Base-by-base conservation (phyloP, 2,797 vertebrate species). In the Dicrostonyx torquatus region DNA sequence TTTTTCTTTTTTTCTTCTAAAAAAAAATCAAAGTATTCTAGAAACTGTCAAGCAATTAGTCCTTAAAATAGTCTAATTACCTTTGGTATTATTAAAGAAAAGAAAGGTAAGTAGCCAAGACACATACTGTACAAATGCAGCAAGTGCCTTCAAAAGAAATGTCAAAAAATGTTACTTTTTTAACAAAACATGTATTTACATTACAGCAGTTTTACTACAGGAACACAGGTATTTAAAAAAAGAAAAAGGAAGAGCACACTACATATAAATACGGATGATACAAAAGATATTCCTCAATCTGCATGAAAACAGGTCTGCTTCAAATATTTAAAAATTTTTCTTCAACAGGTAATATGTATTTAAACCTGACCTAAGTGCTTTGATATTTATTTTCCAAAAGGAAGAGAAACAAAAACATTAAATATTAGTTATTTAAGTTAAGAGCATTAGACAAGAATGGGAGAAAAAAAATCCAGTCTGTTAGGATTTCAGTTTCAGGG, bases 141-240 rank as follows among this genome's bases (percentile, higher is more conserved):
- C 97, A 97, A 98, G 95, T 98, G 98, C 97, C 96, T 98, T 97
- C 95, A 96, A 96, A 97, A 98, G 96, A 98, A 98, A 96, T 96
- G 96, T 97, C 96, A 95, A 92, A 1, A 93, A 97, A 97, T 96
- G 95, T 98, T 96, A 96, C 97, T 95, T 97, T 97, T 53, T 97
- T 97, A 98, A 97, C 97, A 98, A 98, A 98, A 98, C 94, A 98
- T 96, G 96, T 98, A 98, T 98, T 98, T 98, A 98, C 98, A 98
- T 95, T 98, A 98, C 96, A 98, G 97, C 76, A 96, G 97, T 96
- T 98, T 97, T 94, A 96, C 97, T 98, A 98, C 89, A 93, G 92
- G 82, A 95, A 55, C 89, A 96, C 82, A 97, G 96, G 97, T 98
- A 97, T 98, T 64, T 14, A 64, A 98, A 98, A 98, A 98, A 98